Base-by-base conservation (phyloP, 2,797 vertebrate species). In the Micromesistius poutassou region DNA sequence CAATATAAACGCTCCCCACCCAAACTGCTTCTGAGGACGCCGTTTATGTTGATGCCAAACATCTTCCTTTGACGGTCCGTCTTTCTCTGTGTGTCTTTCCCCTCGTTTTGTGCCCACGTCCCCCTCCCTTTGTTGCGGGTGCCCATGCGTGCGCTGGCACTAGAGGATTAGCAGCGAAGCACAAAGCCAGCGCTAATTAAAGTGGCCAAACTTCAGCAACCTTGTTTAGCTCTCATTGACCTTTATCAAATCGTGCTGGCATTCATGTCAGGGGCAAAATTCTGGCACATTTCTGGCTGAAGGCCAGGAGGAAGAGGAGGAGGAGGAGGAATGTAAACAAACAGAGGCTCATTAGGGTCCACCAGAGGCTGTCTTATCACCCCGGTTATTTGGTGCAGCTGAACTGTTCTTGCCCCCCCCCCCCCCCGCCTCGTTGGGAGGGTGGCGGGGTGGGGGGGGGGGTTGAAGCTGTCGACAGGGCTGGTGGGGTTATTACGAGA, bases 241-340 rank as follows among this genome's bases (percentile, higher is more conserved):
- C 93, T 94, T 93, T 93, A 92, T 92, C 92, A 91, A 91, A 90
- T 89, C 88, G 87, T 13, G 62, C 90, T 91, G 91, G 90, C 91
- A 89, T 91, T 91, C 90, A 88, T 90, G 91, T 90, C 83, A 80
- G 70, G 13, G 62, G 84, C 86, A 88, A 90, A 89, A 87, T 84
- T 80, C 86, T 89, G 88, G 83, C 87, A 90, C 85, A 87, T 88
- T 88, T 83, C 84, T 68, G 62, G 62, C 62, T 68, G 62, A 62
- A 62, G 55, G n/a, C 55, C 22, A 19, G 22, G 71, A 81, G 80
- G 83, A 84, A 84, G 84, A 86, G 84, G 84, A 87, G 84, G 46
- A 79, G 74, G 83, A 46, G 79, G 76, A 73, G 80, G 79, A 85
- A 79, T 12, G 88, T 93, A 92, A 94, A 91, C 91, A 92, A 90